Evolutionary conservation across 2,888 invertebrate genomes (phyloP).

Genomic region (Epinotia brunnichana): DNA sequence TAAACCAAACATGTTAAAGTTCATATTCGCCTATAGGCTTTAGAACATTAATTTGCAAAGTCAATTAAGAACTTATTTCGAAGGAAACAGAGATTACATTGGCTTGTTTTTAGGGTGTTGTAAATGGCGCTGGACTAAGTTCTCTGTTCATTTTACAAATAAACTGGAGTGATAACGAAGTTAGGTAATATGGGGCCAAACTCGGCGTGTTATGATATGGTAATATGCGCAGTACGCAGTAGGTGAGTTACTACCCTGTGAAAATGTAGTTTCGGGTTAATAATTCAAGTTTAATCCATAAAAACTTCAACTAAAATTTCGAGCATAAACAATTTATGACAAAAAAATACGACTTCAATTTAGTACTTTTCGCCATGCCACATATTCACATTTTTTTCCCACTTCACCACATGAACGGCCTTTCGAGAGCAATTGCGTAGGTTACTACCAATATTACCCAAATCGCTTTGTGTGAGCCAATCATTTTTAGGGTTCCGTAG

Average conservation of each 20-base stretch:
- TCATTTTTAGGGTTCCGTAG: too few species aligned
- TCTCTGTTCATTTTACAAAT: slow-evolving; percentile 77
- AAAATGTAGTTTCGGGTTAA: not conserved
- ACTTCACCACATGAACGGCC: too few species aligned
- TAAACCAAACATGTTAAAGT: not conserved
- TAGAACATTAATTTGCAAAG: not conserved
- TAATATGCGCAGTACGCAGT: not conserved
- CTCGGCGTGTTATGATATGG: slow-evolving; percentile 44
- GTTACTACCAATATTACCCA: too few species aligned
- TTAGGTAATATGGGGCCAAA: slow-evolving; percentile 66
- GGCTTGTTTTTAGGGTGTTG: slow-evolving; percentile 52
- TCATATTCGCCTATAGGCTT: not conserved
- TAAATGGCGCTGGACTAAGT: slow-evolving; percentile 67
- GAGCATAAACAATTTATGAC: too few species aligned
- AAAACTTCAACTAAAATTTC: not conserved
- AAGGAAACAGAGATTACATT: slow-evolving; percentile 54
- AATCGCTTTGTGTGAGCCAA: too few species aligned
- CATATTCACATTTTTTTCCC: too few species aligned
- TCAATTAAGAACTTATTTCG: slow-evolving; percentile 44
- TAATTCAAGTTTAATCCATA: not conserved
- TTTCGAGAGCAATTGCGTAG: too few species aligned
- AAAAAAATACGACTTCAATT: too few species aligned
- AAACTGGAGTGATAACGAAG: slow-evolving; percentile 78
- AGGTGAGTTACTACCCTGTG: not conserved
- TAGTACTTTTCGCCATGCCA: too few species aligned